These are phyloP conservation scores for Antheraea assamensis DNA, from an alignment of 2,888 invertebrate genomes.

Conservation along the genomic window DNA sequence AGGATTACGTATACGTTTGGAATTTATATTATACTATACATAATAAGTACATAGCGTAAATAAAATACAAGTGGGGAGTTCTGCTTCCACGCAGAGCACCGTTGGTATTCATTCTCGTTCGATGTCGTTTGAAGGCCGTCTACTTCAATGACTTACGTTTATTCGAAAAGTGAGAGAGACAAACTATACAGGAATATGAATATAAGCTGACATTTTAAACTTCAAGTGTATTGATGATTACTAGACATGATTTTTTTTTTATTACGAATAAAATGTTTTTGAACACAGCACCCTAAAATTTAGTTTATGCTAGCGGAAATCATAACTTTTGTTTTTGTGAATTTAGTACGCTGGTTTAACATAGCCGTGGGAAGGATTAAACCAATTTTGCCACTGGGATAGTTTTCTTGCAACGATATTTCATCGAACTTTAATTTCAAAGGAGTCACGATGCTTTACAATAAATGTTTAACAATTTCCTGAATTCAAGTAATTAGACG, in stretches of 20 bases:
- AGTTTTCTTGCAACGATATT: too few relatives aligned
- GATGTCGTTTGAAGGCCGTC: slow-evolving; percentile 7
- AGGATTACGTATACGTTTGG: neutral
- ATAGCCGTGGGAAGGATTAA: too few relatives aligned
- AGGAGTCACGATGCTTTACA: neutral
- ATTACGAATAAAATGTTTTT: neutral
- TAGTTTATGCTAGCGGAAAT: neutral
- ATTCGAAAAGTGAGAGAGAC: slow-evolving; percentile 6
- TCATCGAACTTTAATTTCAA: too few relatives aligned
- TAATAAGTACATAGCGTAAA: neutral
- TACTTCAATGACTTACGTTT: slow-evolving; percentile 13
- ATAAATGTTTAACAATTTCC: neutral
- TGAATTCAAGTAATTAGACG: neutral
- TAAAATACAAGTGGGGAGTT: neutral
- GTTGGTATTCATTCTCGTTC: slow-evolving; percentile 6
- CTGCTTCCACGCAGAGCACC: neutral
- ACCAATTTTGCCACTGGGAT: too few relatives aligned
- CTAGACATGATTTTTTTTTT: neutral
- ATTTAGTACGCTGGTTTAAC: neutral
- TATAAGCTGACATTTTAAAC: neutral
- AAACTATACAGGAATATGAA: neutral
- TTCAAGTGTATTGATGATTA: neutral
- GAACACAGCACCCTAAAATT: neutral
- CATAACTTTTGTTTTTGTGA: neutral
- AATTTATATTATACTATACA: neutral